A percentile compares a stretch with the other conserved stretches of the same genome.
These are phyloP conservation scores for Neodiprion pinetum DNA, from an alignment of 1,140 invertebrate species.

Conservation along the genomic window DNA sequence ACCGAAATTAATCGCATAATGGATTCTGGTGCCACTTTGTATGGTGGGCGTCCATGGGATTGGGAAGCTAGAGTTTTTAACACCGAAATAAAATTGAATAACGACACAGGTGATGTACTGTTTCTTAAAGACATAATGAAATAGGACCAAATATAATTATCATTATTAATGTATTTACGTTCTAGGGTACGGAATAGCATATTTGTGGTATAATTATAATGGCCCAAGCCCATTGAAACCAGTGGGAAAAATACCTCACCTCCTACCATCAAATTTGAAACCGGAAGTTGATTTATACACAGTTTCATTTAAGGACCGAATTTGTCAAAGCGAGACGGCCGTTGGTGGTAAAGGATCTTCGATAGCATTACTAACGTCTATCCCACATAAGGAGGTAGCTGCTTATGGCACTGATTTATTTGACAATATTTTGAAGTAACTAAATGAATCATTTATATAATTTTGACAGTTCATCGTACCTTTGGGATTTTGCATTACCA, in stretches of 20 bases:
- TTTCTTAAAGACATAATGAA: neutral
- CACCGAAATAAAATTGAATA: constrained; percentile 32
- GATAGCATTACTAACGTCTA: constrained; percentile 66
- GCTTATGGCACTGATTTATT: constrained; percentile 3
- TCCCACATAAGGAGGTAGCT: constrained; percentile 57
- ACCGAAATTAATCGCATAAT: constrained; percentile 18
- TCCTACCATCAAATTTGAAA: neutral
- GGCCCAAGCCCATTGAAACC: constrained; percentile 12
- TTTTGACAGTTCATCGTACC: constrained; percentile 60
- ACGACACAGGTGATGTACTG: constrained; percentile 26
- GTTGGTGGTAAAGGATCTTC: constrained; percentile 79
- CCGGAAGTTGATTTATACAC: constrained; percentile 43
- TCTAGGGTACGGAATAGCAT: constrained; percentile 31
- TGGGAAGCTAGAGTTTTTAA: constrained; percentile 29
- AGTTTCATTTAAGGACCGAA: constrained; percentile 50
- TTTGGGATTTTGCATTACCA: constrained; percentile 69
- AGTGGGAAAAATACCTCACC: neutral
- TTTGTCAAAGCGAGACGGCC: constrained; percentile 48
- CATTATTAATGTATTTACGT: neutral
- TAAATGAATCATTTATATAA: constrained; percentile 1
- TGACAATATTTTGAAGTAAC: neutral
- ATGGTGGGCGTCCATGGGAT: constrained; percentile 40
- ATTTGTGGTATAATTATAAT: constrained; percentile 26
- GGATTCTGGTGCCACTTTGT: constrained; percentile 24
- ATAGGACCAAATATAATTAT: neutral